Percentiles rank a stretch among this genome's conserved stretches.
Evolutionary conservation across 2,888 invertebrate species (phyloP).

Genomic region (Torymus tubicola): DNA sequence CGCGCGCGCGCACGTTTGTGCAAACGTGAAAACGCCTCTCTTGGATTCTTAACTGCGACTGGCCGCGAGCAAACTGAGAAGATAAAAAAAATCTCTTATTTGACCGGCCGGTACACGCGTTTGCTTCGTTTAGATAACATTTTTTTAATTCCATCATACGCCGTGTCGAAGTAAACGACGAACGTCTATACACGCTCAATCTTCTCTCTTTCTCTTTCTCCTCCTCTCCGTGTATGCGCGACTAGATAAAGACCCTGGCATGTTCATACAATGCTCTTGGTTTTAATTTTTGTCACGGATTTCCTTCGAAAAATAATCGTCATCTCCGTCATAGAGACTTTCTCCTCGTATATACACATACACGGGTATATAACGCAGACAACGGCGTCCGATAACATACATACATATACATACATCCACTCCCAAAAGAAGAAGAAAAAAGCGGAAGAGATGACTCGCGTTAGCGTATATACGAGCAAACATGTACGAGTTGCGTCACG

Average conservation of each 20-base stretch:
- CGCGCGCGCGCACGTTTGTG: neutral
- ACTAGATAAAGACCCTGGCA: too few relatives aligned
- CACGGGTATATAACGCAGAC: too few relatives aligned
- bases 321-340: constrained; percentile 15
- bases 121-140: constrained; percentile 36
- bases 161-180: neutral
- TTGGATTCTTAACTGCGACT: constrained; percentile 16
- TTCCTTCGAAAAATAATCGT: constrained; percentile 16
- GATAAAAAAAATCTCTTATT: constrained; percentile 42
- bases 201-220: neutral
- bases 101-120: neutral
- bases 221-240: neutral
- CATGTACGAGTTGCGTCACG: too few relatives aligned
- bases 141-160: constrained; percentile 27
- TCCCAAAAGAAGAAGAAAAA: too few relatives aligned
- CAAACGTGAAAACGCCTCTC: constrained; percentile 23
- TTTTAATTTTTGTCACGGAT: neutral
- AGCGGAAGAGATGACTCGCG: too few relatives aligned
- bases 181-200: neutral
- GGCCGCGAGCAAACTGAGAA: constrained; percentile 18
- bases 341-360: constrained; percentile 3
- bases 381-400: too few relatives aligned
- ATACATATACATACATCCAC: too few relatives aligned
- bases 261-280: neutral
- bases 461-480: too few relatives aligned